Evolutionary conservation across 2,113 vertebrate species (phyloP), one percentile per base, ranked within the genome.

Genomic region (Orthonyx spaldingii): DNA sequence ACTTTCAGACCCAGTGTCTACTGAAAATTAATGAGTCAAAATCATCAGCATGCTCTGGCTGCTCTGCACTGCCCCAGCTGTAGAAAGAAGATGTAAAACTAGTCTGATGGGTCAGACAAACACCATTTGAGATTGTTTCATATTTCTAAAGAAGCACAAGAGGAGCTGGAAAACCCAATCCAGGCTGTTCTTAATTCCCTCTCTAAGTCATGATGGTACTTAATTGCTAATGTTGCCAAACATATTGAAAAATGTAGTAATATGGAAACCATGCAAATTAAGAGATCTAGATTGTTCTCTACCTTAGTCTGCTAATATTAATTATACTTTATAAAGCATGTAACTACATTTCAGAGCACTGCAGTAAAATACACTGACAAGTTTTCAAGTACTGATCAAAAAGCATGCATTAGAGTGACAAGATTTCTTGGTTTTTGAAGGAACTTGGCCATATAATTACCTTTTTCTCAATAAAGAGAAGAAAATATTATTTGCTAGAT

Each of bases 1-100:
- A 82, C 28, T 27, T 77, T 72, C 55, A 77, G 33, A 27, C 19
- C 22, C 59, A 76, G 6, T 44, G 55, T 66, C 63, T 74, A 68
- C 3, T 75, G 94, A 91, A 96, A 97, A 96, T 94, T 90, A 95
- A 90, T 71, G 63, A 64, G 10, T 49, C 70, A 81, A n/a, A 81
- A 37, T 84, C 64, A 78, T 63, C 30, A 66, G 33, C 15, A 16
- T 60, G 21, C 30, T 93, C 68, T 59, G 59, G 19, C 66, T 88
- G 28, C 57, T 90, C 76, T 90, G 39, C 33, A 15, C 42, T 74
- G 42, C 39, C 68, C 59, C 32, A 66, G 68, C 47, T 47, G 28
- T 21, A 83, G 78, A 74, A 88, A 94, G 28, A 55, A 84, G 46
- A 65, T 18, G 23, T 84, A 81, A 86, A 94, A 79, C 10, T 70